These are phyloP conservation scores for Paralinhomoeus sp. DNA, from an alignment of 2,888 invertebrate species.

Conservation along the genomic window DNA sequence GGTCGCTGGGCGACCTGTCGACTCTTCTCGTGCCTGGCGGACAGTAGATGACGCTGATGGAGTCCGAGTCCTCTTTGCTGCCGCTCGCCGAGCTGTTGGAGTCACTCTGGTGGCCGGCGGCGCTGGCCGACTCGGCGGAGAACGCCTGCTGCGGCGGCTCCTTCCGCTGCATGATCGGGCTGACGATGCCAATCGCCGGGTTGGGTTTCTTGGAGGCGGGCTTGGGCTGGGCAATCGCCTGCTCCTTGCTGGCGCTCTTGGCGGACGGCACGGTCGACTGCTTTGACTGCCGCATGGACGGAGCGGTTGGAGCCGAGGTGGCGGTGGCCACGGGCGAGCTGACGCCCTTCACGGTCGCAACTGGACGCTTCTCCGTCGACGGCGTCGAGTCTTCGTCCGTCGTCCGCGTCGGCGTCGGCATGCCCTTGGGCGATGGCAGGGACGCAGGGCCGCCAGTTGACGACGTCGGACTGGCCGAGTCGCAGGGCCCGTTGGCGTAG, in stretches of 20 bases:
- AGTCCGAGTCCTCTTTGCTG: constrained; percentile 25
- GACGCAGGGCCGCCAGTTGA: constrained; percentile 6
- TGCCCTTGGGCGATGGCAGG: constrained; percentile 13
- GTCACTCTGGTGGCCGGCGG: constrained; percentile 10
- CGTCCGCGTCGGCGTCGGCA: constrained; percentile 5
- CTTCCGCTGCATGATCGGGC: constrained; percentile 38
- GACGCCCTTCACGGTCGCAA: constrained; percentile 14
- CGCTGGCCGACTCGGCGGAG: constrained; percentile 15
- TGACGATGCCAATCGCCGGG: constrained; percentile 38
- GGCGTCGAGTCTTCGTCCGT: not conserved
- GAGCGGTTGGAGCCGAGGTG: too few relatives aligned
- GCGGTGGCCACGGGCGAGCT: constrained; percentile 4
- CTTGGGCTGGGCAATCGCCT: not conserved
- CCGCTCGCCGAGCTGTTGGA: constrained; percentile 41
- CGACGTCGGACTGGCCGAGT: constrained; percentile 12
- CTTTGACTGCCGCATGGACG: too few relatives aligned
- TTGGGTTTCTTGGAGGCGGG: constrained; percentile 1
- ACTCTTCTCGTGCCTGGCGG: not conserved
- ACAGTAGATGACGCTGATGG: constrained; percentile 7
- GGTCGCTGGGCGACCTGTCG: not conserved
- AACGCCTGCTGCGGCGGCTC: too few relatives aligned
- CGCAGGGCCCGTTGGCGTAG: constrained; percentile 10
- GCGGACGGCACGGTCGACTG: too few relatives aligned
- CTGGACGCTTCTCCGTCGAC: constrained; percentile 6
- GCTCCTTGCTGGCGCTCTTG: too few relatives aligned